These are phyloP conservation scores for Imbricaverruca yamaguchii DNA, from an alignment of 2,888 invertebrate species.

Conservation along the genomic window DNA sequence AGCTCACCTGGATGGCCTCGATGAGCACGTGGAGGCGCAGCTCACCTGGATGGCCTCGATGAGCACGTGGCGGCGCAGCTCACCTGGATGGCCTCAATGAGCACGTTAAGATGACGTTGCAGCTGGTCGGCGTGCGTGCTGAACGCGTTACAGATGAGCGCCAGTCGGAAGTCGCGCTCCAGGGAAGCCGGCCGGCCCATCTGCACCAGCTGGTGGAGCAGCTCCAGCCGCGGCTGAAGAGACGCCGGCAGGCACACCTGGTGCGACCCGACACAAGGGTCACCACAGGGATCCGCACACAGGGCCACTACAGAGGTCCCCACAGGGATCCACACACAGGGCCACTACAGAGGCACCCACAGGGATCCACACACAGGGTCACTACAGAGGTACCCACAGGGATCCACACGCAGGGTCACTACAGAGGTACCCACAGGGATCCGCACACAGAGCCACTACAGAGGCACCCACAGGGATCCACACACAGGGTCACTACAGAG, in stretches of 20 bases:
- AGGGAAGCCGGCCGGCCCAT: constrained; percentile 56
- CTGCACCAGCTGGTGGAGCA: constrained; percentile 31
- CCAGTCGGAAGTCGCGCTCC: constrained; percentile 69
- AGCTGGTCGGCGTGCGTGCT: constrained; percentile 89
- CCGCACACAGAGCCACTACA: no score
- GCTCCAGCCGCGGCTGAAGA: constrained; percentile 75
- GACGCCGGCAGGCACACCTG: constrained; percentile 70
- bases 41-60: constrained; percentile 74
- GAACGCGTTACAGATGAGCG: constrained; percentile 88
- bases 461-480: no score
- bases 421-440: constrained; percentile 65
- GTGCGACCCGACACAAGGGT: constrained; percentile 62
- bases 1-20: constrained; percentile 66
- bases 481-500: no score
- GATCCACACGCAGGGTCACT: no score
- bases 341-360: no score
- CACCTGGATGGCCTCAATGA: constrained; percentile 77
- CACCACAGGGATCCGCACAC: constrained; percentile 53
- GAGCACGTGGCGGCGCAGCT: constrained; percentile 46
- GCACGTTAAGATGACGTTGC: constrained; percentile 81
- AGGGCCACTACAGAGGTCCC: no score
- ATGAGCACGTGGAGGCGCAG: constrained; percentile 57
- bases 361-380: no score
- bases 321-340: no score
- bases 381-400: no score